Evolutionary conservation across 2,113 vertebrate genomes (phyloP).

Genomic region (Chaetorhynchus papuensis): DNA sequence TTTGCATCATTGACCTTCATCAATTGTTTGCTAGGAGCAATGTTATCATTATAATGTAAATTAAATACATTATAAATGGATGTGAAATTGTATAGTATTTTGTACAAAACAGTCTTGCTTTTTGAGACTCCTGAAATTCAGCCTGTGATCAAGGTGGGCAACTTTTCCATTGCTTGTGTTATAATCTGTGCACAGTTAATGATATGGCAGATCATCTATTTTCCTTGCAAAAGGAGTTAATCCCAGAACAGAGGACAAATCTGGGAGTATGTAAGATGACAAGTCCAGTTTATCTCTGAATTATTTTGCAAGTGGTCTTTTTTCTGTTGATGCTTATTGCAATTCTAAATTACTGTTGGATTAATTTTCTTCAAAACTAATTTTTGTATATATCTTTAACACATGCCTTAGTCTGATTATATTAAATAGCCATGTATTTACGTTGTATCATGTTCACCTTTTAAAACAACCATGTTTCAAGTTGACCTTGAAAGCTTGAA

Average conservation of each 20-base stretch:
- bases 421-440: neutral
- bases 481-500: neutral
- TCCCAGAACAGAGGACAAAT: neutral
- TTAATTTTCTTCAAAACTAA: neutral
- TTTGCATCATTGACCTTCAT: neutral
- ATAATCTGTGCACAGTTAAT: neutral
- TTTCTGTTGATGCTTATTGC: neutral
- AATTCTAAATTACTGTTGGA: neutral
- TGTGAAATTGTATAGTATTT: neutral
- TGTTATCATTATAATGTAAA: neutral
- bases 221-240: neutral
- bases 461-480: neutral
- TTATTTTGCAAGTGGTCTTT: neutral
- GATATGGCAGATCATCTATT: neutral
- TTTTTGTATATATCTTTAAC: neutral
- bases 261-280: neutral
- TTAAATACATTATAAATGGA: neutral
- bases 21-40: neutral
- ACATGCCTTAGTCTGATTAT: neutral
- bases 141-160: neutral
- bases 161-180: neutral
- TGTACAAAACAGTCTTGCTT: neutral
- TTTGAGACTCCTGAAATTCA: neutral
- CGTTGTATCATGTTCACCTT: neutral
- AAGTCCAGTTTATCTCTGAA: neutral